A percentile compares a stretch with the other conserved stretches of the same genome.
These are phyloP conservation scores for Cetoscarus ocellatus DNA, from an alignment of 2,797 vertebrate species.

Conservation along the genomic window DNA sequence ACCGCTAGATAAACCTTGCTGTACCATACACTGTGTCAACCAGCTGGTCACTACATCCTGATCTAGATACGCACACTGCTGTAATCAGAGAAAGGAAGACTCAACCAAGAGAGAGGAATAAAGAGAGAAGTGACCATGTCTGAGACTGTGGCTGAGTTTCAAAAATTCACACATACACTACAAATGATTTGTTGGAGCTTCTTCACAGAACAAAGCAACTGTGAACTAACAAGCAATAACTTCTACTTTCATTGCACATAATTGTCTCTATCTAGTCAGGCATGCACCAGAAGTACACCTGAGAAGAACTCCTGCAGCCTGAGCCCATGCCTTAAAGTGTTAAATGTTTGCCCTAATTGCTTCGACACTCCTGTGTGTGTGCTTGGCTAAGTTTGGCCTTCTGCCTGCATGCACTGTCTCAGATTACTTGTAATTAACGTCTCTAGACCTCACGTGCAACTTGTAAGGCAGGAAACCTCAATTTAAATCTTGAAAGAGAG, in stretches of 20 bases:
- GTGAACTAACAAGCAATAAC: constrained; percentile 14
- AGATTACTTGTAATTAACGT: constrained; percentile 70
- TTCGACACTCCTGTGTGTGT: constrained; percentile 14
- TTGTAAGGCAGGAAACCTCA: constrained; percentile 28
- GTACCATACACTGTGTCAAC: constrained; percentile 52
- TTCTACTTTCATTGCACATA: constrained; percentile 16
- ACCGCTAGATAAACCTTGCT: constrained; percentile 75
- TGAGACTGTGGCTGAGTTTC: not conserved
- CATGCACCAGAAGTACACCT: constrained; percentile 1
- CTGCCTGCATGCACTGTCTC: constrained; percentile 26
- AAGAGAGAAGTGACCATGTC: not conserved
- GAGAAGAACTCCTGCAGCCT: constrained; percentile 7
- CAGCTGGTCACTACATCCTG: constrained; percentile 38
- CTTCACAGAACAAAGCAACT: not conserved
- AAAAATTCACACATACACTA: no score
- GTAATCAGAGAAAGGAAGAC: not conserved
- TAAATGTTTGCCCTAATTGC: constrained; percentile 19
- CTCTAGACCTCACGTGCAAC: constrained; percentile 44
- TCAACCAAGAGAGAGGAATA: not conserved
- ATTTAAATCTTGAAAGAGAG: no score
- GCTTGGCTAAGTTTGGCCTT: not conserved
- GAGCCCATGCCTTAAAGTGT: not conserved
- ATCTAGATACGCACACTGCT: constrained; percentile 10
- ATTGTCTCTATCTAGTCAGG: not conserved
- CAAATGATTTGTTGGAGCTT: not conserved